phyloP scores from a whole-genome alignment of 2,113 vertebrate species.

The Condylura cristata region DNA sequence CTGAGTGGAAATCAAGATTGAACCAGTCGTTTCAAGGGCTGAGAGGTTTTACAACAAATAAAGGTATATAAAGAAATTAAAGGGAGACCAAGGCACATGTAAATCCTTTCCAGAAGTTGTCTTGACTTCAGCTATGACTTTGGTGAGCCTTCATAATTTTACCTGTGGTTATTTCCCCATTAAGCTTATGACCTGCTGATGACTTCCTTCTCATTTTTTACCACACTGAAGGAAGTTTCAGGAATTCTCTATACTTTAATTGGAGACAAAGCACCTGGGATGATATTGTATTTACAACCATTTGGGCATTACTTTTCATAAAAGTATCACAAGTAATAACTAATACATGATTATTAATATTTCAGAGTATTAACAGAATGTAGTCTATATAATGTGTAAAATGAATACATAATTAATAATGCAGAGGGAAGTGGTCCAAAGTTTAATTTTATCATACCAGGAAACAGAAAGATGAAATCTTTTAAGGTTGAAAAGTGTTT shows the following conservation, averaged over 20 bases:
- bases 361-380: background rate
- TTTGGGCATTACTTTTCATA: background rate
- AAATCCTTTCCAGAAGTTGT: background rate
- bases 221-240: background rate
- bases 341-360: background rate
- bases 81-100: background rate
- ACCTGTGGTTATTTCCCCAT: background rate
- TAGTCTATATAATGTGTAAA: background rate
- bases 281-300: background rate
- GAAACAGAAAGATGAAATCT: constrained; percentile 49
- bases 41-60: background rate
- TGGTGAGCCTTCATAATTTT: background rate
- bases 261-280: background rate
- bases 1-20: background rate
- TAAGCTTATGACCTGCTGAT: background rate
- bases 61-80: background rate
- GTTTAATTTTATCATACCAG: background rate
- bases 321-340: background rate
- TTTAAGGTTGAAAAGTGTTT: constrained; percentile 56
- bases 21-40: background rate
- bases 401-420: constrained; percentile 35
- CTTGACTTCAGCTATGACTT: background rate
- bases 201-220: background rate
- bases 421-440: background rate
- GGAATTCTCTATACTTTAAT: background rate